Base-by-base conservation (phyloP, 2,888 invertebrate species). In the Vandiemenella viatica region DNA sequence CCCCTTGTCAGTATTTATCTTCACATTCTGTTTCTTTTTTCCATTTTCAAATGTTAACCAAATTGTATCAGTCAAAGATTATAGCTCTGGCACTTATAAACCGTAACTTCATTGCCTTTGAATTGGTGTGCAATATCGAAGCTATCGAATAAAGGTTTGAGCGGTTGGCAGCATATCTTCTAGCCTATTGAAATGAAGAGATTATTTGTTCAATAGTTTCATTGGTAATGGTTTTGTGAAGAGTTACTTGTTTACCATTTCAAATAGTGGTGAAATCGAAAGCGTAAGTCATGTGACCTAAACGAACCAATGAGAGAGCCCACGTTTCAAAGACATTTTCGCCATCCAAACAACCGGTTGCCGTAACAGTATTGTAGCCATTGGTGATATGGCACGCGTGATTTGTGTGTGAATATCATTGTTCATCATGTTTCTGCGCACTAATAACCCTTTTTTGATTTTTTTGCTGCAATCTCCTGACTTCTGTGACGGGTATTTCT, bases 341-440 rank as follows among this genome's bases (percentile, higher is more conserved):
- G 53, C 58, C 56, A 55, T 56, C 58, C 57, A 55, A 58, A 58
- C 59, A 57, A 57, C 58, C 54, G 57, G 59, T 59, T 60, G 58
- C 56, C 16, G 20, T 42, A 57, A 56, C 58, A 57, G 56, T 66
- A 66, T n/a, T 64, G 67, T 66, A 65, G 67, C 67, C 67, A 67
- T 68, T 67, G 66, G 66, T n/a, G n/a, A n/a, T n/a, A n/a, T n/a
- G n/a, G n/a, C n/a, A n/a, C n/a, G n/a, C n/a, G n/a, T n/a, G n/a
- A n/a, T 64, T 64, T 62, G 62, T 62, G 61, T 63, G 60, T 63
- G 63, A 62, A 61, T 63, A 66, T 67, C 65, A 60, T 60, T 61
- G 61, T 65, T 64, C 61, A 65, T 64, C 64, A 72, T 71, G 71
- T 69, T 67, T 63, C 65, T 65, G 60, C 65, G 65, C 63, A 67